Evolutionary conservation across 2,888 invertebrate species (phyloP), one percentile per base, ranked within the genome.

Genomic region (Lepidochrysops patricia): DNA sequence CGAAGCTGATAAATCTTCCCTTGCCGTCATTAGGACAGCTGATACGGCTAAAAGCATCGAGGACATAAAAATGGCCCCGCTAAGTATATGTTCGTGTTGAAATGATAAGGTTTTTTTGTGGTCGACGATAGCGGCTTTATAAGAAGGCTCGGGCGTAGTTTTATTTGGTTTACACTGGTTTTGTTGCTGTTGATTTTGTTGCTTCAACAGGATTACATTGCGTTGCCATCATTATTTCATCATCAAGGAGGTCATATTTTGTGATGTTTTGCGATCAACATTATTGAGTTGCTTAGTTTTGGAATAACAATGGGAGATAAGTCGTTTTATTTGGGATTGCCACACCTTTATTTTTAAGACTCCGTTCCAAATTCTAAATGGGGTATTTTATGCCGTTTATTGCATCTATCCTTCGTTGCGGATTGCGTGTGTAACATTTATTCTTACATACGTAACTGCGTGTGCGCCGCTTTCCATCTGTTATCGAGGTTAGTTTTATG

Each of bases 71-170:
- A 84, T 84, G 80, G 79, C 79, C 76, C 77, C 76, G 70, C 73
- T 87, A 89, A 89, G 87, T 84, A 75, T 77, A 82, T 82, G 84
- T 86, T 79, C 85, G 80, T 89, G 89, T 89, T 76, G 71, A 60
- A 12, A 71, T 82, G 89, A 89, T 89, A 89, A 88, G 85, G 75
- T 78, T 75, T 87, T 87, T 88, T 88, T 88, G 80, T 88, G 77
- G 75, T 76, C 75, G 72, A 73, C 76, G 86, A 87, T 87, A 87
- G 80, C 79, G 77, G 76, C 62, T 62, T 64, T 82, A 84, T 85
- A 84, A 84, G 82, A 79, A 76, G 76, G 74, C 72, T 80, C 81
- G 67, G 69, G 73, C 74, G 75, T 76, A 75, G 78, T 76, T 65
- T 75, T 80, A 74, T 82, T 84, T 81, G 79, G 80, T 80, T 84